Evolutionary conservation across 64 coral and sea anemone species (phyloP), one percentile per base, ranked within the genome.

Genomic region (Orbicella faveolata): DNA sequence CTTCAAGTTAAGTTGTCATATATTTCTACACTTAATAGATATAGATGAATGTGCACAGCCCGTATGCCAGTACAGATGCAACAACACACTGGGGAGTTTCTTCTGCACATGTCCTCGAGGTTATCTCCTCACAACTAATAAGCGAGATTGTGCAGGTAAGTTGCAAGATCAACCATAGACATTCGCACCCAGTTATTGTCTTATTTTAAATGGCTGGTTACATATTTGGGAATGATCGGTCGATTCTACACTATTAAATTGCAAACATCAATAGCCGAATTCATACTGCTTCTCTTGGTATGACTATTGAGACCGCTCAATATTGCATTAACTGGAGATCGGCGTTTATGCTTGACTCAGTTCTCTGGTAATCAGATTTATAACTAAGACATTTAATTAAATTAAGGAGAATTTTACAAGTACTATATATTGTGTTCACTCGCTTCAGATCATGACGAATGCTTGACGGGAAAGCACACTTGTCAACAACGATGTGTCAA

Each of bases 401-500:
- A 44, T 41, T n/a, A 14, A 20, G 8, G 9, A 52, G 18, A 2
- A 37, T 51, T 15, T 12, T n/a, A n/a, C n/a, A n/a, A n/a, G n/a
- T n/a, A n/a, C n/a, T 21, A 23, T 54, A 52, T 23, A 23, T 4
- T 20, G 18, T 21, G 4, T 25, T 52, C 10, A 11, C 52, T 79
- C 2, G 12, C 57, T 54, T 21, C 4, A 79, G 77, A 79, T 55
- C 77, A 79, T 79, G 77, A 79, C 52, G 77, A 79, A 57, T 79
- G 77, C 9, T 26, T 13, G 21, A 57, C 77, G 8, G 77, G 77
- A 57, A 21, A 26, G 4, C 77, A 79, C 77, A 57, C 77, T 5
- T 79, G 77, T 59, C 44, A 48, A 55, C 77, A 79, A 51, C 48
- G 48, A 12, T 79, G 77, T 79, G 77, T 57, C 51, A 79, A 79